Evolutionary conservation across 2,888 invertebrate species (phyloP).

Genomic region (Mycalesis mineus): DNA sequence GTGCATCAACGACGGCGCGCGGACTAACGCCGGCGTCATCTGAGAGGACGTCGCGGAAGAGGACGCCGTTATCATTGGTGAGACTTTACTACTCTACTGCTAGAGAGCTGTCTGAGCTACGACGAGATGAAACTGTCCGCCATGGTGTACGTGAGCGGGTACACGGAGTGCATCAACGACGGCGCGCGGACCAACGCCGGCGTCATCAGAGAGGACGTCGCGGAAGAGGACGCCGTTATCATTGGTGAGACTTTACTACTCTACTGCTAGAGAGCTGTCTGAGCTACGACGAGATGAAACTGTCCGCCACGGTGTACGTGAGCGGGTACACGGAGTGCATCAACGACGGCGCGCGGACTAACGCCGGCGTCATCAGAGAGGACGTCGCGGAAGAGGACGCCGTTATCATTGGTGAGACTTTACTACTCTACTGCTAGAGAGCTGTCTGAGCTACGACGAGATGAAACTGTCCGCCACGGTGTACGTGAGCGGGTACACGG

Average conservation of each 20-base stretch:
- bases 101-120: slow-evolving; percentile 79
- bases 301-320: slow-evolving; percentile 78
- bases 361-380: slow-evolving; percentile 65
- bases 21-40: slow-evolving; percentile 71
- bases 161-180: slow-evolving; percentile 79
- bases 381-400: slow-evolving; percentile 63
- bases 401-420: slow-evolving; percentile 59
- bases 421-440: slow-evolving; percentile 72
- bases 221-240: slow-evolving; percentile 62
- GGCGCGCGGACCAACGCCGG: slow-evolving; percentile 76
- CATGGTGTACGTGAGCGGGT: slow-evolving; percentile 78
- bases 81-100: slow-evolving; percentile 58
- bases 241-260: slow-evolving; percentile 64
- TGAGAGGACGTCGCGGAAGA: slow-evolving; percentile 60
- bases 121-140: slow-evolving; percentile 81
- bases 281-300: slow-evolving; percentile 81
- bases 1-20: slow-evolving; percentile 79
- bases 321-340: slow-evolving; percentile 80
- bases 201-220: slow-evolving; percentile 57
- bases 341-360: slow-evolving; percentile 77
- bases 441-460: slow-evolving; percentile 81
- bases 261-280: slow-evolving; percentile 74
- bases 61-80: slow-evolving; percentile 67
- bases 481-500: slow-evolving; percentile 77
- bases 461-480: slow-evolving; percentile 80